Conservation (phyloP, 2,888 invertebrate genomes). For the Conus canariensis region DNA sequence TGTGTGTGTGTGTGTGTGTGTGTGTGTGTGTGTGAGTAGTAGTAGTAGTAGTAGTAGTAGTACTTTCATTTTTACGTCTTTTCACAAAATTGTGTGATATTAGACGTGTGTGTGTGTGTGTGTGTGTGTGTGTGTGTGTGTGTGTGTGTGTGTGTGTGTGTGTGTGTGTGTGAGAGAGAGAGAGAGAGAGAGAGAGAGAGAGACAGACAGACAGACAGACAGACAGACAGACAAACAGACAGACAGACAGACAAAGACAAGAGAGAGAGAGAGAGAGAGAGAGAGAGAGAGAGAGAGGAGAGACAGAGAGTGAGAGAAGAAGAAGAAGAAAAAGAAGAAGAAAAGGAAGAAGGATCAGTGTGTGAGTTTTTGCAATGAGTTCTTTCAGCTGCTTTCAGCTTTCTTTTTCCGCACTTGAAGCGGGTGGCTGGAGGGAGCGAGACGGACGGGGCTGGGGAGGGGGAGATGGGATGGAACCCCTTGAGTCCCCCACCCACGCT, state of each 20-base stretch:
- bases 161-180: neutral
- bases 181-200: neutral
- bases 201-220: neutral
- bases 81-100: neutral
- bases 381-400: neutral
- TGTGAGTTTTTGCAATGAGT: too few relatives aligned
- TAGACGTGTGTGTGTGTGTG: too few relatives aligned
- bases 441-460: too few relatives aligned
- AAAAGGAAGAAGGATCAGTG: too few relatives aligned
- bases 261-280: neutral
- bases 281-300: neutral
- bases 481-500: too few relatives aligned
- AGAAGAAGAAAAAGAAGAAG: neutral
- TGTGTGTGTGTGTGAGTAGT: neutral
- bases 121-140: too few relatives aligned
- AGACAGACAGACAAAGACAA: neutral
- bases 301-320: neutral
- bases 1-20: slow-evolving; percentile 10
- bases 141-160: too few relatives aligned
- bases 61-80: too few relatives aligned
- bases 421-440: too few relatives aligned
- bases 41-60: too few relatives aligned
- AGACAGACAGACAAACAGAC: neutral
- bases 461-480: too few relatives aligned
- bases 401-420: too few relatives aligned